Percentiles rank a stretch among this genome's conserved stretches.
Conservation (phyloP, 30 jellyfish, hydroid and myxozoan genomes). For the Turritopsis rubra region DNA sequence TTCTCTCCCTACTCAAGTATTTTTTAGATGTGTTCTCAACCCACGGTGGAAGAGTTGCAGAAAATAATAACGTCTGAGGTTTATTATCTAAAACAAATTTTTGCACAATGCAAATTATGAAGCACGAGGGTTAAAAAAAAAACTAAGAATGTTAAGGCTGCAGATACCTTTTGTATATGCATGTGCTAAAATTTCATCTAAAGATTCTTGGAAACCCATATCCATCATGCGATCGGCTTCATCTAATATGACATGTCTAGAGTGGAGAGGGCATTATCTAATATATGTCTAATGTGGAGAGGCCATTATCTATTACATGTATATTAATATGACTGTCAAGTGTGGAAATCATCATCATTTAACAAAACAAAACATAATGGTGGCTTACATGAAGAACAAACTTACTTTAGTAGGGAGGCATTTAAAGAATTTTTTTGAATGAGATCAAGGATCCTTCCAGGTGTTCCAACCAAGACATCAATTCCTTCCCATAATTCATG, state of each 20-base stretch:
- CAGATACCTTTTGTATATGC: constrained; percentile 65
- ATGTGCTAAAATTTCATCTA: constrained; percentile 57
- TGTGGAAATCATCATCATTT: too few relatives aligned
- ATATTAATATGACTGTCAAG: too few relatives aligned
- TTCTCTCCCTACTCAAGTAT: constrained; percentile 46
- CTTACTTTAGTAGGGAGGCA: constrained; percentile 70
- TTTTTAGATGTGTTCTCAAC: constrained; percentile 61
- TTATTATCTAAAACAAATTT: constrained; percentile 62
- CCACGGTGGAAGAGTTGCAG: constrained; percentile 95
- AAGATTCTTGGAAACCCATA: constrained; percentile 93
- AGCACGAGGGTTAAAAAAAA: not conserved
- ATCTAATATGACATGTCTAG: constrained; percentile 71
- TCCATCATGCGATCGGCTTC: constrained; percentile 97
- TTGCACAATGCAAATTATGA: too few relatives aligned
- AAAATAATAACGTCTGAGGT: constrained; percentile 86
- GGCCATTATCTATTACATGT: too few relatives aligned
- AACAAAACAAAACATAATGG: not conserved
- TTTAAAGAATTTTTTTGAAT: constrained; percentile 63
- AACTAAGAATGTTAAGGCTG: too few relatives aligned
- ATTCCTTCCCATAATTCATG: constrained; percentile 69
- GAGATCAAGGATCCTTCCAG: constrained; percentile 84
- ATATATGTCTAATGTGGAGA: too few relatives aligned
- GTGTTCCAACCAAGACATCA: constrained; percentile 89
- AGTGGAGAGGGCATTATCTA: not conserved
- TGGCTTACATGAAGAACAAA: not conserved